These are phyloP conservation scores for Galago senegalensis DNA, from an alignment of 2,797 vertebrate species.

Conservation along the genomic window DNA sequence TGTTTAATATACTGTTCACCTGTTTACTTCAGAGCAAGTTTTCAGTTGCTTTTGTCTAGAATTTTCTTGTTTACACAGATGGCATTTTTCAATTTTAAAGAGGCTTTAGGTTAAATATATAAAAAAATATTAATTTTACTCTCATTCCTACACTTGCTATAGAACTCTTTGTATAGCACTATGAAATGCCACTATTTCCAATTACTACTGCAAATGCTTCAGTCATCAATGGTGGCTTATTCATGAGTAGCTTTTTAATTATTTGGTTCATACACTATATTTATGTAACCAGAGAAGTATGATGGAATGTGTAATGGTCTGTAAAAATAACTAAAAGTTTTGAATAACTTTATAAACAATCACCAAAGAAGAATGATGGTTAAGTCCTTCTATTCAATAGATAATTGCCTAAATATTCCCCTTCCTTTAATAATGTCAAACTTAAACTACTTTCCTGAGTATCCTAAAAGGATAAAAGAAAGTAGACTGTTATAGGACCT, in stretches of 20 bases:
- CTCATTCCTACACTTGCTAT: conserved; percentile 72
- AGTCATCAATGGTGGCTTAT: background rate
- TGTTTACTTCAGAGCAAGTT: conserved; percentile 87
- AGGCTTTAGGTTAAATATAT: conserved; percentile 73
- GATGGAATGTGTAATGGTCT: background rate
- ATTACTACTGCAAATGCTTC: conserved; percentile 1
- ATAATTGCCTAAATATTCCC: conserved; percentile 22
- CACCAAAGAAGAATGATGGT: background rate
- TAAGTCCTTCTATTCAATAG: background rate
- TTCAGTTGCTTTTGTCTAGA: conserved; percentile 86
- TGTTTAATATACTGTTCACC: conserved; percentile 87
- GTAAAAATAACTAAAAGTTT: conserved; percentile 44
- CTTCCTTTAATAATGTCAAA: conserved; percentile 6
- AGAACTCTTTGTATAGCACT: conserved; percentile 54
- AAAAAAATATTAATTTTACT: conserved; percentile 65
- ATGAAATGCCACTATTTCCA: background rate
- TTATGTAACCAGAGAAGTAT: background rate
- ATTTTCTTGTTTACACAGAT: conserved; percentile 85
- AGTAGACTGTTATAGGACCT: background rate
- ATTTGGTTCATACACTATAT: background rate
- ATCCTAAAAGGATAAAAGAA: conserved; percentile 4
- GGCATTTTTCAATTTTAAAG: conserved; percentile 87
- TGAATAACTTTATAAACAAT: conserved; percentile 45
- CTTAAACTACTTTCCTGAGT: background rate
- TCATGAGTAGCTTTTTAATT: background rate